These are phyloP conservation scores for Adoxophyes honmai DNA, from an alignment of 1,140 invertebrate species.

Conservation along the genomic window DNA sequence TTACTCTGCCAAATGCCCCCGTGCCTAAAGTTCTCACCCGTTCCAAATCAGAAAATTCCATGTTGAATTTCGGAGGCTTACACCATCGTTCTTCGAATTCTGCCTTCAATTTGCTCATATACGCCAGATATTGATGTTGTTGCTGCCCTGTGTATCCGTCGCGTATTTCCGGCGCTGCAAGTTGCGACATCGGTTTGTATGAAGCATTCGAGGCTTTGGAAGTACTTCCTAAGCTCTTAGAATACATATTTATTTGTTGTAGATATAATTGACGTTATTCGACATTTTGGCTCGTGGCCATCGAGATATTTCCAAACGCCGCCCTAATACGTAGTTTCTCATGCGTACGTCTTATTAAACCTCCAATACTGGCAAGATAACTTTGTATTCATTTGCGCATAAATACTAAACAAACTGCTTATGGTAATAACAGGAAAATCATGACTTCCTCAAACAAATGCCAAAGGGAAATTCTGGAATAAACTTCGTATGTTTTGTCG, in stretches of 20 bases:
- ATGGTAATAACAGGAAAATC: slow-evolving; percentile 25
- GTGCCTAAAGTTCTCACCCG: slow-evolving; percentile 84
- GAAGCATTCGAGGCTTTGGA: slow-evolving; percentile 35
- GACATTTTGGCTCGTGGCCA: slow-evolving; percentile 21
- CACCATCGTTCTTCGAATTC: slow-evolving; percentile 63
- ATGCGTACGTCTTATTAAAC: background rate
- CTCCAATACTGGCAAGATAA: slow-evolving; percentile 5
- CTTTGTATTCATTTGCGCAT: background rate
- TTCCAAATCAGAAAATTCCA: slow-evolving; percentile 51
- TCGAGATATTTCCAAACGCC: slow-evolving; percentile 22
- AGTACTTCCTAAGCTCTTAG: slow-evolving; percentile 28
- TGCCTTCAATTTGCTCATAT: slow-evolving; percentile 50
- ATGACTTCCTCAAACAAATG: slow-evolving; percentile 28
- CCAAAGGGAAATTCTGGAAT: slow-evolving; percentile 20
- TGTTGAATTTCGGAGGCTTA: slow-evolving; percentile 35
- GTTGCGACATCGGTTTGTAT: slow-evolving; percentile 31
- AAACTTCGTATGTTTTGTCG: slow-evolving; percentile 33
- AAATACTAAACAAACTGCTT: slow-evolving; percentile 11
- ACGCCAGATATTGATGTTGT: slow-evolving; percentile 57
- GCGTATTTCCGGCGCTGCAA: slow-evolving; percentile 31
- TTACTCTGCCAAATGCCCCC: slow-evolving; percentile 93
- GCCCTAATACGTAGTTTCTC: background rate
- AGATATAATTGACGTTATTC: slow-evolving; percentile 20
- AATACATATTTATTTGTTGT: slow-evolving; percentile 41
- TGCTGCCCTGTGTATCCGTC: slow-evolving; percentile 62